These are phyloP conservation scores for Tribolium freemani DNA, from an alignment of 2,888 invertebrate species.

Conservation along the genomic window DNA sequence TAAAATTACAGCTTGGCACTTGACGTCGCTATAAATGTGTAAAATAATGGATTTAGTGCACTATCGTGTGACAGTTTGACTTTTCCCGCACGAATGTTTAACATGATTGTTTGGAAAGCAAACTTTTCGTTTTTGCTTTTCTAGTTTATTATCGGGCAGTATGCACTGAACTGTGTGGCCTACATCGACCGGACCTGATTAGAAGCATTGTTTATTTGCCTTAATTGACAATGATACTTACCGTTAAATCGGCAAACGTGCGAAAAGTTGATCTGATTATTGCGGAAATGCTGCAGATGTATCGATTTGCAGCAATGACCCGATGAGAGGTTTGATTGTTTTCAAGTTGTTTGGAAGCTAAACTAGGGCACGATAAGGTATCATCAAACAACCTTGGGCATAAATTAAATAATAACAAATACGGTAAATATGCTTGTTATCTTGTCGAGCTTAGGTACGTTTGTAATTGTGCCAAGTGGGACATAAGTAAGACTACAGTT, in stretches of 20 bases:
- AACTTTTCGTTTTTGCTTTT: constrained; percentile 24
- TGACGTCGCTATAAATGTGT: background rate
- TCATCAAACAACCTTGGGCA: background rate
- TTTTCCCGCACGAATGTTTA: constrained; percentile 3
- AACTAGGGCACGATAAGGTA: constrained; percentile 5
- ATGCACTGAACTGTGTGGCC: constrained; percentile 34
- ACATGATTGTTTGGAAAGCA: constrained; percentile 30
- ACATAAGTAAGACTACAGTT: constrained; percentile 6
- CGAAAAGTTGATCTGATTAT: constrained; percentile 10
- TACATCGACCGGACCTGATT: constrained; percentile 23
- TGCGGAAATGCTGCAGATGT: background rate
- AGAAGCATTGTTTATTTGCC: constrained; percentile 31
- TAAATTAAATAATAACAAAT: constrained; percentile 7
- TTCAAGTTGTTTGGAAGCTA: background rate
- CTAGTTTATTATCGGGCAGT: constrained; percentile 23
- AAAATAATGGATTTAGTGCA: constrained; percentile 14
- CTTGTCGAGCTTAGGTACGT: constrained; percentile 4
- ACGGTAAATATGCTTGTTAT: constrained; percentile 3
- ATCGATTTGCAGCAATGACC: constrained; percentile 5
- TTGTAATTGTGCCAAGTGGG: constrained; percentile 23
- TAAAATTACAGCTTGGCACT: constrained; percentile 19
- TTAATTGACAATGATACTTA: constrained; percentile 26
- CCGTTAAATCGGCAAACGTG: constrained; percentile 27
- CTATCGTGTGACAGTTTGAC: background rate
- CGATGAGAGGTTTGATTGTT: background rate